Percentiles rank a stretch among this genome's conserved stretches.
These are phyloP conservation scores for Caranx ignobilis DNA, from an alignment of 2,113 vertebrate genomes.

Conservation along the genomic window DNA sequence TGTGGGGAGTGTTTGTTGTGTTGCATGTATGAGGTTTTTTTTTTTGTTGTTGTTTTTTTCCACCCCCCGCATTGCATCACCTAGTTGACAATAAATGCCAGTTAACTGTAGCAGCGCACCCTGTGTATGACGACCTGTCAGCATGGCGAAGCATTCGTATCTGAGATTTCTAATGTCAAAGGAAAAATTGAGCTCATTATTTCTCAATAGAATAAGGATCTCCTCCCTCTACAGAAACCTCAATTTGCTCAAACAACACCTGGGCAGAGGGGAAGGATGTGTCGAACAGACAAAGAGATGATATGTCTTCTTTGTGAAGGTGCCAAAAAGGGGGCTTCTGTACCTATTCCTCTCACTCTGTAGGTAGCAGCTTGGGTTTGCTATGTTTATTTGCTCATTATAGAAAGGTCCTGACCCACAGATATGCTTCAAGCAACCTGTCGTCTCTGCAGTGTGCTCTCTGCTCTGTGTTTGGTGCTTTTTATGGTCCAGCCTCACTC, in stretches of 20 bases:
- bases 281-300: conserved; percentile 45
- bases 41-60: conserved; percentile 4
- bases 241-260: conserved; percentile 68
- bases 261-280: conserved; percentile 32
- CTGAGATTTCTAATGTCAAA: conserved; percentile 63
- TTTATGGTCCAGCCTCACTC: conserved; percentile 34
- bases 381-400: conserved; percentile 68
- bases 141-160: conserved; percentile 50
- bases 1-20: conserved; percentile 64
- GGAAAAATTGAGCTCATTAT: conserved; percentile 74
- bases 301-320: conserved; percentile 42
- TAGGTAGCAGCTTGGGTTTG: conserved; percentile 16
- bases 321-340: conserved; percentile 14
- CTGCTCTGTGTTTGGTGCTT: conserved; percentile 36
- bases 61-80: conserved; percentile 57
- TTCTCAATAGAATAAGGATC: conserved; percentile 53
- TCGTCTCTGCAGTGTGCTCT: conserved; percentile 37
- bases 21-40: conserved; percentile 51
- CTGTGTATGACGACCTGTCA: conserved; percentile 67
- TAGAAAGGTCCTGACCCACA: conserved; percentile 59
- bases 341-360: not conserved
- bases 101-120: conserved; percentile 33
- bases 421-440: conserved; percentile 50
- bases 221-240: conserved; percentile 54
- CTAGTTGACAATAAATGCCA: conserved; percentile 58